Evolutionary conservation across 2,113 vertebrate genomes (phyloP), one percentile per base, ranked within the genome.

Genomic region (Entomyzon cyanotis): DNA sequence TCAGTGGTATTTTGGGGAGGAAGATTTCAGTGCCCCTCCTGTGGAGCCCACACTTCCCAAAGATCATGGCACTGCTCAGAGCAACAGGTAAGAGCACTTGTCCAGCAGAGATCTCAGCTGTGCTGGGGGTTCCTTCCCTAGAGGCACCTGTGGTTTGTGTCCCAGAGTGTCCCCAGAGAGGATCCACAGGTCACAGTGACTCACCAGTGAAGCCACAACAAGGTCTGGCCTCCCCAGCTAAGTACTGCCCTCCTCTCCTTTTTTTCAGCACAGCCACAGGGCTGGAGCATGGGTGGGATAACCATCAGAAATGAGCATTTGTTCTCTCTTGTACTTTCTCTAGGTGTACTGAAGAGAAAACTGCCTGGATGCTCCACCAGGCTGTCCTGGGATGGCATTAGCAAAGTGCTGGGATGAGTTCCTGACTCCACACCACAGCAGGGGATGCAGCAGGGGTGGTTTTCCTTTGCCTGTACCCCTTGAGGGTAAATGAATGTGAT

Each of bases 321-420:
- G 30, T 11, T 59, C 14, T 35, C 10, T 55, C 44, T 46, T 50
- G 28, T 24, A 25, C 42, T 30, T 86, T 50, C 52, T 37, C 11
- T 6, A 18, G 76, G 25, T 39, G 35, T 39, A 3, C 28, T 85
- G 47, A 85, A 50, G 35, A 78, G 18, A 30, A 50, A 63, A 7
- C 17, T 47, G 42, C 53, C 25, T 7, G 6, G 7, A 9, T 27
- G 35, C 35, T 80, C 44, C 41, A 4, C 9, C 39, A 35, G 75
- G 30, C 75, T 55, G 28, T 23, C 22, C 46, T 3, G 2, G 0
- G 7, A 6, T 4, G 33, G 28, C 25, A 5, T 56, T 12, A 5
- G n/a, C 76, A 30, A 64, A 42, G 78, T 5, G 14, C 20, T 53
- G 64, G 68, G n/a, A 12, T 31, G 37, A 0, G 0, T 14, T 44